Evolutionary conservation across 2,797 vertebrate genomes (phyloP), one percentile per base, ranked within the genome.

Genomic region (Scarus forsteni): DNA sequence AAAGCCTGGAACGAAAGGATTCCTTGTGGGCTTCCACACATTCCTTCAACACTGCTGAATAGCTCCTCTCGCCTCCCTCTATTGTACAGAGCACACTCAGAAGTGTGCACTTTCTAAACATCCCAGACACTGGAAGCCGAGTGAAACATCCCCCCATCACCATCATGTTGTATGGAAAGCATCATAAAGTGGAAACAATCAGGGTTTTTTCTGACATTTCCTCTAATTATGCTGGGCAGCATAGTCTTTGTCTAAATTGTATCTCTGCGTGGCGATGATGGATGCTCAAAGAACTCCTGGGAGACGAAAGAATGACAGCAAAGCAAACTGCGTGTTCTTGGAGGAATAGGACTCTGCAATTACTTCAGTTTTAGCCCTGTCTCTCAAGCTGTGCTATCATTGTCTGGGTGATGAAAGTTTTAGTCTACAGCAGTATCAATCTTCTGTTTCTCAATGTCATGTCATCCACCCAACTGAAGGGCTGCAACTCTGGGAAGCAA

Each of bases 11-110:
- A 94, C 88, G 79, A 85, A 76, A 87, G 70, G 92, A 93, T 93
- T 91, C 91, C 88, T 93, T 84, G 79, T 84, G 83, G 87, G 86
- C 92, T 93, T 92, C 89, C 83, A 85, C 84, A 83, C 91, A 95
- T 95, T 94, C 93, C 91, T 94, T 52, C 45, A 63, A 18, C 70
- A 48, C 79, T 56, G 84, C 86, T 88, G 88, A 93, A 88, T 88
- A 88, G 88, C 83, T 84, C 75, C 80, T 55, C 11, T 57, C 58
- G 80, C 78, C 63, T 59, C 61, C 63, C 87, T 81, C 90, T 81
- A 89, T 93, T 94, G 92, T 90, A 73, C 81, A 88, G 89, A 91
- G 80, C 90, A 88, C 92, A 88, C 91, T 93, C 88, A 90, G 75
- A 77, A 91, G 83, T 72, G 85, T 83, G 88, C 79, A 84, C 80